These are phyloP conservation scores for Aptenodytes forsteri DNA, from an alignment of 2,113 vertebrate species.

Conservation along the genomic window DNA sequence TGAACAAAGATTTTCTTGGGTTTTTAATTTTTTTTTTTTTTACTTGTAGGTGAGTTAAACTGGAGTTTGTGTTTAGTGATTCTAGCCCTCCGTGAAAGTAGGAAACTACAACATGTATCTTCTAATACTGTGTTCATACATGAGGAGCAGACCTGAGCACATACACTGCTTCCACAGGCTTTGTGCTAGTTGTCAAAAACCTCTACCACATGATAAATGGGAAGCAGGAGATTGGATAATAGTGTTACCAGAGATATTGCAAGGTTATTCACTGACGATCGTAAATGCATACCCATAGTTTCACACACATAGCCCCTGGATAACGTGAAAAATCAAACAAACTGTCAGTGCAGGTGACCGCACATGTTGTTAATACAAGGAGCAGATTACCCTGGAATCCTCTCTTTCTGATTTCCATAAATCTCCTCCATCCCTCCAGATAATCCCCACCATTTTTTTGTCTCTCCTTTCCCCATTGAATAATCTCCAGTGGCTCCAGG, in stretches of 20 bases:
- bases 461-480: neutral
- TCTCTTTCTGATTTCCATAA: neutral
- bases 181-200: neutral
- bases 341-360: neutral
- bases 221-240: neutral
- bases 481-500: neutral
- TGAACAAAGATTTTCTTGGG: neutral
- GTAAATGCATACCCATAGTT: neutral
- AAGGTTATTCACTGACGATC: neutral
- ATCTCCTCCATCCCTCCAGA: neutral
- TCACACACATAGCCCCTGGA: neutral
- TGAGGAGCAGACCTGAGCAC: neutral
- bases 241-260: neutral
- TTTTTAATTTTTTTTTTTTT: neutral
- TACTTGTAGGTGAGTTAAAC: neutral
- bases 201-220: neutral
- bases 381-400: neutral
- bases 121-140: neutral
- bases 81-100: neutral
- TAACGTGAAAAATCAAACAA: slow-evolving; percentile 5
- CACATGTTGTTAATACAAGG: neutral
- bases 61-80: neutral
- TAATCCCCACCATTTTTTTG: neutral
- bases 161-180: neutral
- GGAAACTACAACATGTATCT: neutral